A percentile compares a stretch with the other conserved stretches of the same genome.
These are phyloP conservation scores for Antechinus stuartii DNA, from an alignment of 2,113 vertebrate genomes.

Conservation along the genomic window DNA sequence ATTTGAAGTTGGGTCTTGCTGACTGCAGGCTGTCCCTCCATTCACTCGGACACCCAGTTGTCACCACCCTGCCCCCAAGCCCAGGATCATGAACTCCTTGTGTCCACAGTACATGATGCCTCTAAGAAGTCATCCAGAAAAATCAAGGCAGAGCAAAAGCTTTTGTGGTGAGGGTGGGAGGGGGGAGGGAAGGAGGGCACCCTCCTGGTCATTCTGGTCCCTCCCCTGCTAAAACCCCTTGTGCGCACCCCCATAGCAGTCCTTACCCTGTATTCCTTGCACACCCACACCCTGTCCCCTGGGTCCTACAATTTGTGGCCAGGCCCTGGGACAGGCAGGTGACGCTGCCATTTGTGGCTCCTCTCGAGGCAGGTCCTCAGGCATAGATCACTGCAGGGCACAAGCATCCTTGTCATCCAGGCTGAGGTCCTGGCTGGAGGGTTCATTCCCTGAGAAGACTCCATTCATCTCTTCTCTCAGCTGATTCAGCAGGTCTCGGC, in stretches of 20 bases:
- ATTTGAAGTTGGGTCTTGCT: neutral
- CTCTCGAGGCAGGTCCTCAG: neutral
- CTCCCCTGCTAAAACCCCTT: neutral
- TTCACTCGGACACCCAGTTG: neutral
- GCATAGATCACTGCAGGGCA: constrained; percentile 84
- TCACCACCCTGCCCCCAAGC: neutral
- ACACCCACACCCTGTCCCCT: neutral
- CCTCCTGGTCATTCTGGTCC: neutral
- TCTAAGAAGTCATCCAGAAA: constrained; percentile 1
- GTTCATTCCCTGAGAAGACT: rapidly evolving
- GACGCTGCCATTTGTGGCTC: neutral
- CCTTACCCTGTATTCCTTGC: neutral
- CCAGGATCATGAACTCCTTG: neutral
- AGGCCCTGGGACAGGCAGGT: neutral
- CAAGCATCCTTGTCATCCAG: constrained; percentile 79
- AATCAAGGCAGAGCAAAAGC: constrained; percentile 37
- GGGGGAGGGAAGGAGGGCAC: neutral
- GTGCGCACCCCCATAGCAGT: neutral
- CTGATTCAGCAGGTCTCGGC: constrained; percentile 92
- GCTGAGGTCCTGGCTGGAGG: neutral
- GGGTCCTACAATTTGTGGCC: neutral
- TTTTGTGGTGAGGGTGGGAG: constrained; percentile 31
- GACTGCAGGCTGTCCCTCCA: neutral
- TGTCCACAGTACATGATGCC: neutral
- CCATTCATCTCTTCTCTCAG: constrained; percentile 86